Conservation (phyloP, 2,113 vertebrate species). For the Thomomys bottae region DNA sequence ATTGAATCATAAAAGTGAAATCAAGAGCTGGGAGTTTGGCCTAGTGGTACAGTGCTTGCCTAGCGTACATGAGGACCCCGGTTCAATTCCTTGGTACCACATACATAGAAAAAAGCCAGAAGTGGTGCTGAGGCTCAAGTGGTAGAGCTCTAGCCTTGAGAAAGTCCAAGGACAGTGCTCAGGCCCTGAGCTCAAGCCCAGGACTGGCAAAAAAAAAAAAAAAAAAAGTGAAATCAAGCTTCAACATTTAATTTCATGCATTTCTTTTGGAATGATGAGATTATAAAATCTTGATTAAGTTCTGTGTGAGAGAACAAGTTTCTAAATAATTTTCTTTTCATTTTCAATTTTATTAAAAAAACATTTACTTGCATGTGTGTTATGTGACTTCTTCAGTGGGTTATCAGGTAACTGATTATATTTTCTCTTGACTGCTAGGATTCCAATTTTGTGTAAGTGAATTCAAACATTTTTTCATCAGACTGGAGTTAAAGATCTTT, state of each 20-base stretch:
- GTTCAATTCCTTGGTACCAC: no score
- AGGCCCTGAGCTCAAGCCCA: no score
- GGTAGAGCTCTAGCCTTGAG: no score
- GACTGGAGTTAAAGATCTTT: not conserved
- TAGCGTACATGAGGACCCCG: no score
- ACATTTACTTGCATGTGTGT: not conserved
- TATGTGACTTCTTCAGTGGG: not conserved
- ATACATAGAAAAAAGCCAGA: no score
- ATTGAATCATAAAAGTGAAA: no score
- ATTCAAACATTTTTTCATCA: not conserved
- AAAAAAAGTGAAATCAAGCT: not conserved
- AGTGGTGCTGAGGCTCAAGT: no score
- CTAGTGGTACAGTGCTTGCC: no score
- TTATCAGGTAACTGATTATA: not conserved
- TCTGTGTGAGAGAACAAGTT: not conserved
- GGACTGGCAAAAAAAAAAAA: no score
- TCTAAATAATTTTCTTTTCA: not conserved
- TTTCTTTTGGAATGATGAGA: slow-evolving; percentile 41
- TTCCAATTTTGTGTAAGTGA: not conserved
- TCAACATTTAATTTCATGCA: not conserved
- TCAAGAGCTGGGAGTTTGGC: no score
- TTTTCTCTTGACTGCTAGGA: not conserved
- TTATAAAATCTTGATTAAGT: not conserved
- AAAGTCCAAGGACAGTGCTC: no score
- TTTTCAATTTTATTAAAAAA: not conserved